Evolutionary conservation across 1,140 invertebrate species (phyloP), one percentile per base, ranked within the genome.

Genomic region (Hyphantria cunea): DNA sequence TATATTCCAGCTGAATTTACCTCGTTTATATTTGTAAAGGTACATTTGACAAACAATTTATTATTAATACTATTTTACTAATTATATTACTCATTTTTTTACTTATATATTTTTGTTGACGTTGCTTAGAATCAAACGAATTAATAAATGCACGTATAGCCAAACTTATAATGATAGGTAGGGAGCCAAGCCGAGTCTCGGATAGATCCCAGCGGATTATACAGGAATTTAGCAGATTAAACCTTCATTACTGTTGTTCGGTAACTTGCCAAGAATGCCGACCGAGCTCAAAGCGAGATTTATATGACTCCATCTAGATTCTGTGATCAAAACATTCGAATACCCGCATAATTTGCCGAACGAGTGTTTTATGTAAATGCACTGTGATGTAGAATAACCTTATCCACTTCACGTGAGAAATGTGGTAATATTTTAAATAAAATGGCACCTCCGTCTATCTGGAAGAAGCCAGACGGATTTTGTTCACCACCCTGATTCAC

Each of bases 221-320:
- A 56, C 70, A 56, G 68, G 70, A 76, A 78, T 80, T 71, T 68
- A 61, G 56, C 70, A 68, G 77, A 82, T 80, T 82, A 80, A 75
- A 71, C 72, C 73, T 78, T 82, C 76, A 78, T 82, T 82, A 82
- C 79, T 73, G 77, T 70, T 76, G 75, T 78, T 78, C 71, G 73
- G 71, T 76, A 69, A 74, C 64, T 76, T 72, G 74, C 69, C 72
- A 69, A 72, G 70, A 76, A 78, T 76, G 56, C 68, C 34, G 31
- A 54, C 51, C 64, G 53, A 58, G 66, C 64, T 75, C 74, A 74
- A 71, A 72, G 64, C 68, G 62, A 76, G 73, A 81, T 83, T 83
- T 77, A 76, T 73, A 69, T 58, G 39, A 34, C 52, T 66, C 47
- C 64, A 51, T 55, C 52, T 55, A 50, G 54, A 75, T 70, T 59